phyloP scores from a whole-genome alignment of 2,113 vertebrate genomes.

The Anser cygnoides region DNA sequence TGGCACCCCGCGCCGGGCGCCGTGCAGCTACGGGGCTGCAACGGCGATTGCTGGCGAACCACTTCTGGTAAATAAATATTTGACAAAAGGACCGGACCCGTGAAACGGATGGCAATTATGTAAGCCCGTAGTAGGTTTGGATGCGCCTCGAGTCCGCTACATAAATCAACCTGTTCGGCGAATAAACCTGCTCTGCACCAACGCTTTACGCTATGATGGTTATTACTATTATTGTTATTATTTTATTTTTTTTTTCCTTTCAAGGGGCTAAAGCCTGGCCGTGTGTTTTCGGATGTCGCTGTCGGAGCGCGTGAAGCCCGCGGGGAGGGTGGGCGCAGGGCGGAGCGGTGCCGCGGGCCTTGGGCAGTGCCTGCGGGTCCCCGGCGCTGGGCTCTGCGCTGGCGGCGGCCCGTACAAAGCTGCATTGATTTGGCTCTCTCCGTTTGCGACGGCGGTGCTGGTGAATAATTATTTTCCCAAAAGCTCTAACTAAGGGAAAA shows the following conservation, averaged over 20 bases:
- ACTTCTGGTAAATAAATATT: conserved; percentile 76
- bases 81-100: conserved; percentile 74
- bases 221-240: background rate
- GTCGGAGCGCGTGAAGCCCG: background rate
- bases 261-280: background rate
- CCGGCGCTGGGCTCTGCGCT: background rate
- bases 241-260: background rate
- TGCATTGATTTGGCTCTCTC: conserved; percentile 59
- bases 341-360: background rate
- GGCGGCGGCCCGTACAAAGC: conserved; percentile 62
- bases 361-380: too few species aligned
- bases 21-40: conserved; percentile 21
- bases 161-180: conserved; percentile 77
- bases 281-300: background rate
- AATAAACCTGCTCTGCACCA: conserved; percentile 75
- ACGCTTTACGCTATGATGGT: background rate
- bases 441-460: conserved; percentile 53
- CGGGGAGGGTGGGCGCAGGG: background rate
- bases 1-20: conserved; percentile 36
- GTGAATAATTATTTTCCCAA: conserved; percentile 66
- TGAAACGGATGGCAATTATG: conserved; percentile 75
- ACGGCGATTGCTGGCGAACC: conserved; percentile 53
- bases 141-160: conserved; percentile 71
- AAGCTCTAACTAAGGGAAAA: conserved; percentile 54
- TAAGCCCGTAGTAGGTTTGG: conserved; percentile 74